These are phyloP conservation scores for Peromyscus melanophrys DNA, from an alignment of 2,797 vertebrate genomes.

Conservation along the genomic window DNA sequence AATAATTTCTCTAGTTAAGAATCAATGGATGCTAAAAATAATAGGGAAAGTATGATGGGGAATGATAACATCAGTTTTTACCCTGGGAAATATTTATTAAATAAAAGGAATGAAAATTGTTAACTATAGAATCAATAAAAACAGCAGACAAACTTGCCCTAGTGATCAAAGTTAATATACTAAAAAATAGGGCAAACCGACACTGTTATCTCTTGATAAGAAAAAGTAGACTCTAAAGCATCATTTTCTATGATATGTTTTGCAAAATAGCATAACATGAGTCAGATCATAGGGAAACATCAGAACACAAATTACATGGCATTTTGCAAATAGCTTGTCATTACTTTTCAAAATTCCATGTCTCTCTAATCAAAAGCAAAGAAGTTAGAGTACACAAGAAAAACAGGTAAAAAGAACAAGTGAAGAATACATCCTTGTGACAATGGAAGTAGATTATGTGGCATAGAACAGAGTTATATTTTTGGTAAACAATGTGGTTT, in stretches of 20 bases:
- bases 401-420: background rate
- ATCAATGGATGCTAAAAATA: background rate
- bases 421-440: background rate
- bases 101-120: background rate
- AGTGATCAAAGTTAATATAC: constrained; percentile 5
- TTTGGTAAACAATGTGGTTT: background rate
- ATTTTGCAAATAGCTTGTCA: background rate
- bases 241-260: background rate
- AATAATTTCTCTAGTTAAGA: background rate
- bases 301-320: background rate
- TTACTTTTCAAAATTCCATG: background rate
- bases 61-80: background rate
- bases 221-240: background rate
- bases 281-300: background rate
- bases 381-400: background rate
- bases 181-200: background rate
- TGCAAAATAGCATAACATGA: background rate
- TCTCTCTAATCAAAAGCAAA: background rate
- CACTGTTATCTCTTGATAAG: background rate
- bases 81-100: background rate
- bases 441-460: background rate
- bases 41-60: background rate
- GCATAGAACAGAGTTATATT: background rate
- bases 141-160: background rate
- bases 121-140: background rate